Percentiles rank a stretch among this genome's conserved stretches.
These are phyloP conservation scores for Axinella damicornis DNA, from an alignment of 37 sponge, comb jelly and placozoan species.

Conservation along the genomic window DNA sequence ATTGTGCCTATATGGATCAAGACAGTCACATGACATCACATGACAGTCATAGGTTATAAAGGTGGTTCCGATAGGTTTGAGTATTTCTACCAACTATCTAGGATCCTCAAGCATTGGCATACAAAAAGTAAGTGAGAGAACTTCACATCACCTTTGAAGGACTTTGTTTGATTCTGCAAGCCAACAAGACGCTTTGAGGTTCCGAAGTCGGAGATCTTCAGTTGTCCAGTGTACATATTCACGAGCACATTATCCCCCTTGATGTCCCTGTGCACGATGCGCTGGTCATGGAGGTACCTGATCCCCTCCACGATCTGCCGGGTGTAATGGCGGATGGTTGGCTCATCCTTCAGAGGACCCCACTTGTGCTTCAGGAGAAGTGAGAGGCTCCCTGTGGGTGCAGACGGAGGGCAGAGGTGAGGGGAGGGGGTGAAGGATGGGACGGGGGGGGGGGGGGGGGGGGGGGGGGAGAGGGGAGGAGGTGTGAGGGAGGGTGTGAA, in stretches of 20 bases:
- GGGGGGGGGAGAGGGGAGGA: neutral
- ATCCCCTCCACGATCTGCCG: conserved; percentile 86
- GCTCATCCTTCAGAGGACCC: conserved; percentile 88
- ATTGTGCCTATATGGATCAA: conserved; percentile 74
- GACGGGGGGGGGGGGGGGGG: neutral
- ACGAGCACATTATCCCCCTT: conserved; percentile 95
- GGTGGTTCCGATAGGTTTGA: no score
- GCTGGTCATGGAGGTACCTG: conserved; percentile 82
- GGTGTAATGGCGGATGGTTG: conserved; percentile 81
- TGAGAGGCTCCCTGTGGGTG: conserved; percentile 78
- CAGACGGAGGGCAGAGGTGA: neutral
- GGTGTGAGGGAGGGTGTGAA: neutral
- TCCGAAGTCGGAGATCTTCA: conserved; percentile 95
- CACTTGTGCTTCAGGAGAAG: conserved; percentile 73
- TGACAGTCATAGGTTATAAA: no score
- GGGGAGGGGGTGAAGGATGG: neutral
- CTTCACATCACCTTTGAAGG: conserved; percentile 84
- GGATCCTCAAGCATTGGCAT: no score
- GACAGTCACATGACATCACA: neutral
- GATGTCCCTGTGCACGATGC: conserved; percentile 87
- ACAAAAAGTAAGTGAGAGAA: conserved; percentile 1
- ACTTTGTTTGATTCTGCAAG: conserved; percentile 67
- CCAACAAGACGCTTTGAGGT: conserved; percentile 88
- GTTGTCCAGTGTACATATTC: conserved; percentile 85
- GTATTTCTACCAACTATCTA: no score